Conservation (phyloP, 1,140 invertebrate genomes). For the Globodera ellingtonae region DNA sequence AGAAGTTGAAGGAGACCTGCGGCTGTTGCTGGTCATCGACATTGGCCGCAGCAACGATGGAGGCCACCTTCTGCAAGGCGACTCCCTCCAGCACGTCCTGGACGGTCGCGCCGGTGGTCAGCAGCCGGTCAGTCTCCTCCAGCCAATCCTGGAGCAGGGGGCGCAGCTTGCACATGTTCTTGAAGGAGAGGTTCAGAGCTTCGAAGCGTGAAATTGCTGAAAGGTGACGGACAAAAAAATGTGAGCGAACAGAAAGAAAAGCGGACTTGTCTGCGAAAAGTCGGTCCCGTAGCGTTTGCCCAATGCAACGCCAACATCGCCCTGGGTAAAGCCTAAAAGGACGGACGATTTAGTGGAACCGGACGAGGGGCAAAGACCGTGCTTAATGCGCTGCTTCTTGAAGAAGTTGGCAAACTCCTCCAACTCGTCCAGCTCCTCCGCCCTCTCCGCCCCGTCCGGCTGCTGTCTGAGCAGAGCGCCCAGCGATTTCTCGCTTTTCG, state of each 20-base stretch:
- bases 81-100: slow-evolving; percentile 52
- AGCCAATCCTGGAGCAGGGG: slow-evolving; percentile 95
- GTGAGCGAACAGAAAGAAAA: background rate
- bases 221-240: background rate
- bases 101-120: slow-evolving; percentile 66
- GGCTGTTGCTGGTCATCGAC: background rate
- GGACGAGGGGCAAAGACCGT: slow-evolving; percentile 68
- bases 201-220: slow-evolving; percentile 90
- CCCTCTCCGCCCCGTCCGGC: slow-evolving; percentile 17
- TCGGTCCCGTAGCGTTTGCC: slow-evolving; percentile 97
- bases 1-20: slow-evolving; percentile 17
- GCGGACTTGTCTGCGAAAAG: slow-evolving; percentile 88
- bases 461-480: slow-evolving; percentile 19
- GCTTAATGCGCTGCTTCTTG: slow-evolving; percentile 89
- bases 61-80: slow-evolving; percentile 18
- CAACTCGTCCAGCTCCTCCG: slow-evolving; percentile 82
- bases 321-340: slow-evolving; percentile 86
- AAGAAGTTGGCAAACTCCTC: slow-evolving; percentile 96
- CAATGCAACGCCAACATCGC: slow-evolving; percentile 96
- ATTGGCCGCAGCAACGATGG: slow-evolving; percentile 12
- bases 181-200: slow-evolving; percentile 94
- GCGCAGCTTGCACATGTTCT: slow-evolving; percentile 99
- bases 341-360: background rate
- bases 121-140: slow-evolving; percentile 86
- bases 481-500: slow-evolving; percentile 28